A percentile compares a stretch with the other conserved stretches of the same genome.
Evolutionary conservation across 2,797 vertebrate species (phyloP).

Genomic region (Hoplostethus mediterraneus): DNA sequence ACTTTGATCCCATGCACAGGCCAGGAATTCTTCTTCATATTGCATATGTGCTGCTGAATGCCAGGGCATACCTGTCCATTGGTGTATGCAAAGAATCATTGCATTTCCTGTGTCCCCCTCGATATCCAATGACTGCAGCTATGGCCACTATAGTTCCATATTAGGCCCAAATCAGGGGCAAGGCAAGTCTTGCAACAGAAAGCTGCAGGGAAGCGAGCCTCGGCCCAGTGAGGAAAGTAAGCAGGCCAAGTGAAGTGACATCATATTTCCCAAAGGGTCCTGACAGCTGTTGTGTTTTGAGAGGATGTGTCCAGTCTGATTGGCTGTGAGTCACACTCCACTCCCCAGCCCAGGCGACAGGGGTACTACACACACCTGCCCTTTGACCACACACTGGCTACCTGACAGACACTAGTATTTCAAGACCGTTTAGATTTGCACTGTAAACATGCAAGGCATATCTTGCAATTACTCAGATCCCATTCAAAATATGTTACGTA

Average conservation of each 20-base stretch:
- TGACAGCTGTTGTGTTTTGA: constrained; percentile 77
- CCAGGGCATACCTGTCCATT: constrained; percentile 52
- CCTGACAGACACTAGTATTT: constrained; percentile 35
- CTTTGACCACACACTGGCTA: constrained; percentile 12
- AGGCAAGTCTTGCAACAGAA: constrained; percentile 31
- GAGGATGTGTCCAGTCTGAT: constrained; percentile 67
- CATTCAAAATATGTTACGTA: neutral
- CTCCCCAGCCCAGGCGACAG: constrained; percentile 21
- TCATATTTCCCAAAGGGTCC: constrained; percentile 75
- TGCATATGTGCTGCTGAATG: constrained; percentile 36
- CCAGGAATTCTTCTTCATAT: constrained; percentile 75
- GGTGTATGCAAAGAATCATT: constrained; percentile 34
- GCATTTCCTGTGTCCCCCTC: constrained; percentile 23
- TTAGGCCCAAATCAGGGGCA: constrained; percentile 18
- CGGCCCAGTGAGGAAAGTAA: constrained; percentile 37
- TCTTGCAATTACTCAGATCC: neutral
- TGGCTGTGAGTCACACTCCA: constrained; percentile 64
- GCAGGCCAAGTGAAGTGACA: constrained; percentile 64
- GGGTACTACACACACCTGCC: constrained; percentile 29
- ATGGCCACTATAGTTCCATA: constrained; percentile 33
- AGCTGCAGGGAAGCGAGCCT: constrained; percentile 39
- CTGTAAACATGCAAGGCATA: constrained; percentile 4
- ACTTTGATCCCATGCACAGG: constrained; percentile 74
- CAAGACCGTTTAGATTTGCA: constrained; percentile 24
- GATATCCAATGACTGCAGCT: constrained; percentile 27